A percentile compares a stretch with the other conserved stretches of the same genome.
Evolutionary conservation across 2,888 invertebrate species (phyloP).

Genomic region (Caenorhabditis japonica): DNA sequence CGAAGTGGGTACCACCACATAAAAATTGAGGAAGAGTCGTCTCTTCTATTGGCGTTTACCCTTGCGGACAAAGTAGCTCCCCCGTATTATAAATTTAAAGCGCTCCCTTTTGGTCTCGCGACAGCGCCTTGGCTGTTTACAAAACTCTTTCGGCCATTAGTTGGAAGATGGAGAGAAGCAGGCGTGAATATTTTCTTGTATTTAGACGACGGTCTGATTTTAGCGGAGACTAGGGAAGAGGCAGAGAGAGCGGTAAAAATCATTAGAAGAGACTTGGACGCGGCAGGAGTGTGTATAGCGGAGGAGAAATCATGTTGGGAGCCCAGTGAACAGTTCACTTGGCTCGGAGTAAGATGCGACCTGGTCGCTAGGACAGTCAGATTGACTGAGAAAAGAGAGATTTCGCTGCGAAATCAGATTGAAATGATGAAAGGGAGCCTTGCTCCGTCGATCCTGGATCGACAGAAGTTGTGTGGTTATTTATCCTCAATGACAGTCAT

Average conservation of each 20-base stretch:
- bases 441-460: too few species aligned
- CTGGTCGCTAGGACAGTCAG: too few species aligned
- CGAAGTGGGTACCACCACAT: too few species aligned
- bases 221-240: conserved; percentile 1
- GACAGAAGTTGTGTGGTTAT: too few species aligned
- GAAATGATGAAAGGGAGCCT: background rate
- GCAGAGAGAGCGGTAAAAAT: background rate
- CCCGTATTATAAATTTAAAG: conserved; percentile 2
- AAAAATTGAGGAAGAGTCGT: background rate
- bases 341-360: conserved; percentile 6
- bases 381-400: too few species aligned
- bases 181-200: conserved; percentile 5
- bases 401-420: too few species aligned
- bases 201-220: conserved; percentile 11
- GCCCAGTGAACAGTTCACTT: background rate
- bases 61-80: background rate
- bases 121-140: conserved; percentile 15
- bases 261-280: too few species aligned
- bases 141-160: too few species aligned
- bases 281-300: conserved; percentile 9
- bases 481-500: too few species aligned
- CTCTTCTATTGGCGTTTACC: background rate
- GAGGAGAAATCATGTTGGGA: conserved; percentile 15
- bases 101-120: conserved; percentile 7
- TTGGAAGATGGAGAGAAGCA: background rate